Base-by-base conservation (phyloP, 2,797 vertebrate genomes). In the Chelon labrosus region DNA sequence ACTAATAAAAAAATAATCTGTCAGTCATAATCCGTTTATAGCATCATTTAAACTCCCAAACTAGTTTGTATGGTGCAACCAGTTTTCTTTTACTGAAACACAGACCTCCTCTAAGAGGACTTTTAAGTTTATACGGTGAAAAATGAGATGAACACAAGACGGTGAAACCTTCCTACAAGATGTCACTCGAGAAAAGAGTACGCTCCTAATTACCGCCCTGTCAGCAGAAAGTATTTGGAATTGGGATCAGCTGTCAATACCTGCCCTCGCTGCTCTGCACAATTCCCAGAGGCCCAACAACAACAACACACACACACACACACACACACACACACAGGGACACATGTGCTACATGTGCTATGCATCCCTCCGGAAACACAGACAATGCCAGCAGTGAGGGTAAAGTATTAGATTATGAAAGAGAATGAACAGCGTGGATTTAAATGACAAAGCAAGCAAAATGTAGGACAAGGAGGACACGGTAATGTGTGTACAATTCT, bases 391-490 rank as follows among this genome's bases (percentile, higher is more conserved):
- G 69, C 44, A 65, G 79, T 75, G 61, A 82, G 61, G 65, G 65
- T 61, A 10, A 66, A 73, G 50, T 82, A 75, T 79, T 83, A 77
- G 76, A 86, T 84, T 74, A 85, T 60, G 65, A 51, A 59, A 31
- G 60, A 72, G 59, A 74, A 54, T 49, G 65, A 86, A 71, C 74
- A 61, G 46, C 69, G 22, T 65, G 77, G 56, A 77, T 75, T 60
- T 37, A 47, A 82, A 59, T 56, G 59, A 86, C 82, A 88, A 85
- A 77, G 71, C 65, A 72, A 75, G 73, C 73, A 83, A 31, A 2
- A 31, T 31, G 68, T n/a, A 80, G 65, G 70, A 84, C 82, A 86
- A 87, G 52, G 76, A 90, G 84, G 88, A 82, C 82, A 80, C 56
- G 61, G 66, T 46, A 64, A 58, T 79, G 55, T 72, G 59, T 51